Evolutionary conservation across 2,797 vertebrate genomes (phyloP), one percentile per base, ranked within the genome.

Genomic region (Spea hammondii): DNA sequence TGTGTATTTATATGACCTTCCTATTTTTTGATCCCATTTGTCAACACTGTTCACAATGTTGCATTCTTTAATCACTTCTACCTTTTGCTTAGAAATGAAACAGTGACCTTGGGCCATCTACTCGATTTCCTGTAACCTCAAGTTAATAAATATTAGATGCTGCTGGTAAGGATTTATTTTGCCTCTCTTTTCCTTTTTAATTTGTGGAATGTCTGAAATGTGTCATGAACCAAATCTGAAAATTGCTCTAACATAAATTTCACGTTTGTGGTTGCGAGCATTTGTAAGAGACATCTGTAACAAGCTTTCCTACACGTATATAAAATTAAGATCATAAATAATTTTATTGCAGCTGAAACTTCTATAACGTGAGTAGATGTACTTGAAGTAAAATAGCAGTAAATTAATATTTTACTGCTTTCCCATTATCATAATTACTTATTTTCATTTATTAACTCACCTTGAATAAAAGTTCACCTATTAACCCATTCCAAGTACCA

Each of bases 401-500:
- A 32, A 32, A 32, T 32, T 32, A 32, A 32, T 32, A 32, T 32
- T 32, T 32, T 32, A 32, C 32, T 32, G 32, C 32, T 32, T 32
- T 32, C 32, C 32, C 32, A 32, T 32, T 32, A 32, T 32, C 32
- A 32, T 32, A 32, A 32, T 32, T 32, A 32, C 1, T 32, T 7
- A 11, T 44, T 17, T 70, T 10, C 5, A 48, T 10, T 13, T 5
- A 65, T 10, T 51, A 72, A 65, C 73, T 96, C 89, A 98, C 98
- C 96, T 99, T 99, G 83, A 95, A 96, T 49, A 99, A 94, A 67
- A 99, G 82, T 83, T 99, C 98, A 65, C 97, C 97, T 83, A 99
- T 98, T 70, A 99, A 88, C 66, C 98, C 97, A 0, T 98, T 99
- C 98, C 98, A 99, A 0, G 93, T 93, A 3, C 97, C 96, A 12